phyloP scores from a whole-genome alignment of 2,888 invertebrate genomes.

The Sicus ferrugineus region DNA sequence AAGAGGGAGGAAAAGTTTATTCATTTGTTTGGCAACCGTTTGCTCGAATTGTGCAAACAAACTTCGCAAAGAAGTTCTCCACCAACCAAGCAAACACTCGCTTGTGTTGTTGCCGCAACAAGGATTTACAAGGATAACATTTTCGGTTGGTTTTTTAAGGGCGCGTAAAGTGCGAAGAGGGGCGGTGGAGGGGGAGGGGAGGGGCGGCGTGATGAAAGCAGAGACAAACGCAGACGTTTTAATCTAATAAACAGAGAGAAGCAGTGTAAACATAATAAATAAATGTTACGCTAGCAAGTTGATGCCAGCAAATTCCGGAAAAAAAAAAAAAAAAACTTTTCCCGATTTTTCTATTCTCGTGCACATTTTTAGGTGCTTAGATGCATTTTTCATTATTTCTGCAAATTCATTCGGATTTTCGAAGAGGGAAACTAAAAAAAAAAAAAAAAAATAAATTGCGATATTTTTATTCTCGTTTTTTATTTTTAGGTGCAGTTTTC shows the following conservation, averaged over 20 bases:
- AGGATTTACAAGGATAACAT: constrained; percentile 22
- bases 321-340: background rate
- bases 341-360: no score
- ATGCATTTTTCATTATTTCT: no score
- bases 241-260: background rate
- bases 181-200: background rate
- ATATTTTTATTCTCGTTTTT: no score
- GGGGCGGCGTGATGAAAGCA: background rate
- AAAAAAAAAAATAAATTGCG: background rate
- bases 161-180: background rate
- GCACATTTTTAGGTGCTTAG: no score
- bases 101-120: background rate
- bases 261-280: no score
- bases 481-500: no score
- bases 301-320: no score
- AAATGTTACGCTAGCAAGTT: no score
- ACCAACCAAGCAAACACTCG: constrained; percentile 27
- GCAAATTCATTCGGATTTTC: no score
- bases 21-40: constrained; percentile 19
- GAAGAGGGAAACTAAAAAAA: background rate
- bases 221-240: background rate
- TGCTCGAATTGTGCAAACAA: constrained; percentile 18
- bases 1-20: background rate
- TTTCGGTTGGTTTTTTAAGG: constrained; percentile 3
- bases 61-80: constrained; percentile 20